Base-by-base conservation (phyloP, 2,113 vertebrate genomes). In the Piliocolobus tephrosceles region DNA sequence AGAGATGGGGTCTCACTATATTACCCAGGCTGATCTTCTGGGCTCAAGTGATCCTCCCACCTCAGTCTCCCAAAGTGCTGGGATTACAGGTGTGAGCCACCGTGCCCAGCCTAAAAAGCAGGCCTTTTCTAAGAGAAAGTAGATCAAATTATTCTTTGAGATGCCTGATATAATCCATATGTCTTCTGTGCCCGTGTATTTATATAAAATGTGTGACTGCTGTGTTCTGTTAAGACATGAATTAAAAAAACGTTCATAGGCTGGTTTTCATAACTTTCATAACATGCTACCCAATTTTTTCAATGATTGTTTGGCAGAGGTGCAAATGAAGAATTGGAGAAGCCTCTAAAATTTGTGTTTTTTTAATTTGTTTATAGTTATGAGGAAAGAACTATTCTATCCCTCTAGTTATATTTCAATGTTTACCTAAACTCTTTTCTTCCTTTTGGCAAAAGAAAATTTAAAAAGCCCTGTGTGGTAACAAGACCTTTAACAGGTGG, bases 361-460 rank as follows among this genome's bases (percentile, higher is more conserved):
- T 91, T 95, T 91, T 30, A 18, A 94, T 94, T 90, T 96, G 72
- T 96, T 96, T 94, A 66, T 93, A 86, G 55, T 96, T 82, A 30
- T 52, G 43, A 92, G 78, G 57, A 95, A 88, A 96, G 90, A 95
- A 82, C 96, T 93, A 82, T 58, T 83, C 83, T 84, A 23, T 90
- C 52, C 25, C 58, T 90, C n/a, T 73, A 80, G 17, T 55, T 96
- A 82, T 88, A 82, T 92, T 89, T 91, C 94, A 75, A 1, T 96
- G 73, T 93, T 97, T 92, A 95, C 90, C 81, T 88, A 40, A 94
- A 76, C 20, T 18, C 4, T 72, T 17, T 92, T 64, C 89, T 40
- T 86, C 35, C 22, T 83, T 79, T 70, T 94, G 43, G 17, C n/a
- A 52, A 84, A 87, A 83, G 61, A 61, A 78, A 38, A n/a, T 55